Percentiles rank a stretch among this genome's conserved stretches.
phyloP scores from a whole-genome alignment of 2,113 vertebrate genomes.

The Rafetus swinhoei region DNA sequence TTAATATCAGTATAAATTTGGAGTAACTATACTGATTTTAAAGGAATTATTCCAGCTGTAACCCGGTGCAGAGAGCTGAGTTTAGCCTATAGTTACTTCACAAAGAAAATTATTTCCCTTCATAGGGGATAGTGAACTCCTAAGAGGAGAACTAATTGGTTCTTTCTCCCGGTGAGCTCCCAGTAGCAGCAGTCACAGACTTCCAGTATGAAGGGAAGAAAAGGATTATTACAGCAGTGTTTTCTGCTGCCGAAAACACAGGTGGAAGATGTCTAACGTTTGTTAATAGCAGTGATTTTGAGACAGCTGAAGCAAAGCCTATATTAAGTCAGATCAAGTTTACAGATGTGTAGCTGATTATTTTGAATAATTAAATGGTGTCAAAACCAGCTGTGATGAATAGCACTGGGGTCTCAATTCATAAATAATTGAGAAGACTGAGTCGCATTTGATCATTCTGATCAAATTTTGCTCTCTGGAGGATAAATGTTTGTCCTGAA shows the following conservation, averaged over 20 bases:
- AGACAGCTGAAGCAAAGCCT: conserved; percentile 74
- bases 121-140: neutral
- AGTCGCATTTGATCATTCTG: conserved; percentile 86
- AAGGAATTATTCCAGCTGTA: neutral
- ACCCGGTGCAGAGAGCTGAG: neutral
- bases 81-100: fast-evolving
- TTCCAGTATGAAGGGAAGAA: conserved; percentile 22
- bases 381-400: conserved; percentile 87
- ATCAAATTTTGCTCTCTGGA: conserved; percentile 86
- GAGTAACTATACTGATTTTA: conserved; percentile 27
- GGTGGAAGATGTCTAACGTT: conserved; percentile 63
- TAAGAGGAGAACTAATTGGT: conserved; percentile 24
- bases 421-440: conserved; percentile 85
- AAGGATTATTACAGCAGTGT: conserved; percentile 45
- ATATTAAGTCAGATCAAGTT: conserved; percentile 80
- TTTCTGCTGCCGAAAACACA: conserved; percentile 46
- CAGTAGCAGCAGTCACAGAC: neutral
- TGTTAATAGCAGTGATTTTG: conserved; percentile 73
- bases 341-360: conserved; percentile 82
- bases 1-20: neutral
- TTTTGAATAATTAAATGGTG: conserved; percentile 88
- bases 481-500: conserved; percentile 85
- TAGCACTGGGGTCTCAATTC: conserved; percentile 78
- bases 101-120: conserved; percentile 18
- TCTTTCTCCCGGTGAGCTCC: neutral